phyloP scores from a whole-genome alignment of 30 jellyfish, hydroid and myxozoan species.

The Calvadosia cruxmelitensis region DNA sequence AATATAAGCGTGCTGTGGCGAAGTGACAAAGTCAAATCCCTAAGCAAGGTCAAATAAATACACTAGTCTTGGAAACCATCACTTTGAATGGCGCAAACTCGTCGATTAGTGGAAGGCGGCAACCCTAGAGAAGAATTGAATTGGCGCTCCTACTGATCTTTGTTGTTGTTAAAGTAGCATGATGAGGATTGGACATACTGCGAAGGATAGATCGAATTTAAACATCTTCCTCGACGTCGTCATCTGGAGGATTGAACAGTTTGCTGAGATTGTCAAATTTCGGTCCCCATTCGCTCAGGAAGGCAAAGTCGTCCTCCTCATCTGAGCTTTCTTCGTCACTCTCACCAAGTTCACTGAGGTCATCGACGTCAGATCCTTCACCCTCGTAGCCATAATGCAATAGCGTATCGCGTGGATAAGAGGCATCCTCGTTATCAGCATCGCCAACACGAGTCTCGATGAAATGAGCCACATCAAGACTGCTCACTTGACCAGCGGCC shows the following conservation, averaged over 20 bases:
- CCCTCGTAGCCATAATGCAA: conserved; percentile 99
- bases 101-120: too few relatives aligned
- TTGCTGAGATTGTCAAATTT: conserved; percentile 70
- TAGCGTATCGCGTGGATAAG: conserved; percentile 92
- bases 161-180: too few relatives aligned
- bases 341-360: conserved; percentile 95
- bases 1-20: too few relatives aligned
- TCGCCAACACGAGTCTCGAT: conserved; percentile 60
- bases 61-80: too few relatives aligned
- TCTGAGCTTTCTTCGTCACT: conserved; percentile 92
- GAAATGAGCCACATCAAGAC: conserved; percentile 80
- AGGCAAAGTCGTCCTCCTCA: conserved; percentile 88
- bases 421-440: conserved; percentile 84
- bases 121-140: too few relatives aligned
- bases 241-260: conserved; percentile 66
- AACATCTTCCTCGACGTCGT: conserved; percentile 13
- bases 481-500: conserved; percentile 43
- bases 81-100: too few relatives aligned
- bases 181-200: too few relatives aligned
- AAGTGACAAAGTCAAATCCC: too few relatives aligned
- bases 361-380: conserved; percentile 96
- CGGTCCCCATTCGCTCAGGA: conserved; percentile 79
- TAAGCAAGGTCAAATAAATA: too few relatives aligned
- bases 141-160: too few relatives aligned
- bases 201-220: too few relatives aligned